Base-by-base conservation (phyloP, 2,888 invertebrate species). In the Melinopterus prodromus region DNA sequence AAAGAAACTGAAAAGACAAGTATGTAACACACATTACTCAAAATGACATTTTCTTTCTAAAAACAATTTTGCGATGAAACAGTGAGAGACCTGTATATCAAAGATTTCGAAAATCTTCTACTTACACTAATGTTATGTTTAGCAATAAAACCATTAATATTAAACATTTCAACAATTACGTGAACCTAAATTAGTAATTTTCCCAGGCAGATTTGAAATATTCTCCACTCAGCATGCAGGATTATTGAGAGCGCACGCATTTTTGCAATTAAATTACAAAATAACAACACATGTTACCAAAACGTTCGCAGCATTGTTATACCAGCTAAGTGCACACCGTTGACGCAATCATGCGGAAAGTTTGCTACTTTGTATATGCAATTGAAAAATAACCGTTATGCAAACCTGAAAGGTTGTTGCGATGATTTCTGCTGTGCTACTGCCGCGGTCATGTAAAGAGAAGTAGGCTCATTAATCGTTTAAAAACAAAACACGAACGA, bases 251-350 rank as follows among this genome's bases (percentile, higher is more conserved):
- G 12, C 53, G 53, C 53, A 53, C 53, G 53, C 53, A 53, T 53
- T 53, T 53, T 53, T 53, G 53, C 53, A 53, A 53, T 53, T 53
- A 53, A 53, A 53, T 53, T 53, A 53, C 53, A 53, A 53, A 53
- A 53, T 53, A 53, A 53, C 53, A 53, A 53, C 53, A 53, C 53
- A 53, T 53, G 53, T 53, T 53, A 53, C 53, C 53, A 53, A 53
- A 53, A 53, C 53, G 53, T 53, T 53, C 53, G 53, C 53, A 53
- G 7, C 53, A 53, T 53, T 53, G 53, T 53, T 53, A 53, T 53
- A 12, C 53, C 5, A 53, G 53, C 9, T 53, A 2, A 53, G 12
- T 53, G 53, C 53, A 53, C 53, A 53, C 1, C 5, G 53, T 7
- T 53, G 2, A 53, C 53, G 53, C 53, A 53, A 53, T 12, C 53